Percentiles rank a stretch among this genome's conserved stretches.
Evolutionary conservation across 2,113 vertebrate species (phyloP).

Genomic region (Noturus placidus): DNA sequence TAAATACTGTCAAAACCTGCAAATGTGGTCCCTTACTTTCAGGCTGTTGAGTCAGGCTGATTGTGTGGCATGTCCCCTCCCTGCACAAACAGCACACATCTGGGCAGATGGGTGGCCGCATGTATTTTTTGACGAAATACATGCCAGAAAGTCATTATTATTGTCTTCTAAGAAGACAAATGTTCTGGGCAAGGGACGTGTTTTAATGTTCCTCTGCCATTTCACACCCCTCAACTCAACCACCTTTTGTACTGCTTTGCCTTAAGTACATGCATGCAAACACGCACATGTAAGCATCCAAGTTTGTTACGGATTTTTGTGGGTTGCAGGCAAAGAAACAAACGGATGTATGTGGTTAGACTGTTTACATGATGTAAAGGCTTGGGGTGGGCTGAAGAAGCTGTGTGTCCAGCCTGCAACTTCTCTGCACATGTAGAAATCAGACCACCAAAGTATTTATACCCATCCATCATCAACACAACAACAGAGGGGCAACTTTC

Average conservation of each 20-base stretch:
- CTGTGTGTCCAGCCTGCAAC: slow-evolving; percentile 38
- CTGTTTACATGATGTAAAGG: slow-evolving; percentile 44
- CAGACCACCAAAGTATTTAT: slow-evolving; percentile 33
- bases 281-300: slow-evolving; percentile 6
- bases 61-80: neutral
- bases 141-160: slow-evolving; percentile 58
- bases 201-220: slow-evolving; percentile 22
- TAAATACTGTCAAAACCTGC: neutral
- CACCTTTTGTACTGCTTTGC: slow-evolving; percentile 16
- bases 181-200: slow-evolving; percentile 49
- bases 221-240: neutral
- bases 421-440: slow-evolving; percentile 39
- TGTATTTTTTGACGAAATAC: slow-evolving; percentile 60
- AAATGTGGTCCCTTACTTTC: neutral
- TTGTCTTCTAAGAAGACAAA: slow-evolving; percentile 30
- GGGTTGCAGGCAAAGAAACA: slow-evolving; percentile 43
- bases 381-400: slow-evolving; percentile 35
- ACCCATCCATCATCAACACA: slow-evolving; percentile 32
- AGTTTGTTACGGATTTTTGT: slow-evolving; percentile 28
- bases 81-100: slow-evolving; percentile 67
- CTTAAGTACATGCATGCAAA: slow-evolving; percentile 38
- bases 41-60: neutral
- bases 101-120: slow-evolving; percentile 56
- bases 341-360: slow-evolving; percentile 43
- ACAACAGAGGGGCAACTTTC: slow-evolving; percentile 30